Conservation (phyloP, 2,113 vertebrate genomes). For the Spea bombifrons region DNA sequence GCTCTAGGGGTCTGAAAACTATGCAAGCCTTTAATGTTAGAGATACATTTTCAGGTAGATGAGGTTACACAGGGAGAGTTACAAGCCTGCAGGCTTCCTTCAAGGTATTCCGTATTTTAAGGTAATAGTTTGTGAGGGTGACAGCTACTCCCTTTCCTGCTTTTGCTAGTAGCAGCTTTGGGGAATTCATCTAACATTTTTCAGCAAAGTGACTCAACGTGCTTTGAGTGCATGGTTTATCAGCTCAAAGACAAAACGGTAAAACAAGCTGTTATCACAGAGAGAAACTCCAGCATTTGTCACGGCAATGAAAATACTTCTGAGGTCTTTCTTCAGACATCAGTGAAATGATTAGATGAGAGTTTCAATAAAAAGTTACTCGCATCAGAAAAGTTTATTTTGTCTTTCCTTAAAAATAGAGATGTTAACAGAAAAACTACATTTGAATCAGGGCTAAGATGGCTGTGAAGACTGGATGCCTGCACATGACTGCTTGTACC, state of each 20-base stretch:
- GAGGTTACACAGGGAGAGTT: slow-evolving; percentile 28
- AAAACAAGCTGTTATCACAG: slow-evolving; percentile 8
- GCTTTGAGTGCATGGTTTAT: slow-evolving; percentile 5
- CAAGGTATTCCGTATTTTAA: slow-evolving; percentile 48
- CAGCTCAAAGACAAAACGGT: slow-evolving; percentile 14
- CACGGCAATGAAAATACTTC: not conserved
- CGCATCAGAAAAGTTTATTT: not conserved
- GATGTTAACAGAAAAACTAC: no score
- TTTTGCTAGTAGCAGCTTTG: slow-evolving; percentile 45
- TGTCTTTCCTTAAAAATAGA: not conserved
- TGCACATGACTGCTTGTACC: no score
- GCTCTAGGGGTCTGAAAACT: slow-evolving; percentile 8
- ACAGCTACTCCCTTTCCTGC: slow-evolving; percentile 37
- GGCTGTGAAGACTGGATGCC: no score
- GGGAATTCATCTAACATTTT: slow-evolving; percentile 26
- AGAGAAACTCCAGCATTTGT: slow-evolving; percentile 4
- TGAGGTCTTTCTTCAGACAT: not conserved
- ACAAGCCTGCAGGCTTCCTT: slow-evolving; percentile 54
- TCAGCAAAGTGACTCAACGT: not conserved
- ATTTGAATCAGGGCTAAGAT: no score
- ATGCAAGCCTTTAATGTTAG: slow-evolving; percentile 24
- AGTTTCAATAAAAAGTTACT: not conserved
- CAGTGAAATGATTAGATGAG: not conserved
- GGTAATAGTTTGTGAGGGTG: slow-evolving; percentile 49
- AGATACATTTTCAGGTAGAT: slow-evolving; percentile 47